Base-by-base conservation (phyloP, 2,888 invertebrate genomes). In the Eupithecia pulchellata region DNA sequence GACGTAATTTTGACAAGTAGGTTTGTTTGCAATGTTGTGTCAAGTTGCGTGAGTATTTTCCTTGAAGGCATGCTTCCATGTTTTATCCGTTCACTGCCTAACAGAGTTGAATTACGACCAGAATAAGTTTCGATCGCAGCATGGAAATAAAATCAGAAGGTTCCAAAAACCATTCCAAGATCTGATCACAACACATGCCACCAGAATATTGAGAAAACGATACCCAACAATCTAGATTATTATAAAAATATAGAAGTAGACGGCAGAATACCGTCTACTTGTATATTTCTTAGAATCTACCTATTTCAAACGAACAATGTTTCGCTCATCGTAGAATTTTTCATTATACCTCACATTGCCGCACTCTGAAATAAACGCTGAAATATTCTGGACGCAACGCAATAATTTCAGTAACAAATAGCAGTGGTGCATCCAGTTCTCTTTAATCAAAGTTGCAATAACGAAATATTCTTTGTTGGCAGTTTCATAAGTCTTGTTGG, bases 391-490 rank as follows among this genome's bases (percentile, higher is more conserved):
- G 30, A 61, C 27, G 63, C 57, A 72, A 67, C 52, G 77, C 77
- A 80, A 81, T 80, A 79, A 81, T 83, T 87, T 82, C 78, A 81
- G 76, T 76, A 74, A 77, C 78, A 80, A 83, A 81, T 79, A 81
- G 78, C 79, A 80, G 71, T 47, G 75, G 77, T 76, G 79, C 81
- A 75, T 79, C 79, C 72, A 60, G 58, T 74, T 78, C 79, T 67
- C 76, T 89, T 89, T 86, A 88, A 87, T 90, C 84, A 88, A 74
- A 88, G 78, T 83, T 82, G 84, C 84, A 86, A 86, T 85, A 86
- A 84, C 79, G 73, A 70, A 69, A 73, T 70, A 64, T 69, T 82
- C 80, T 84, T 81, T 80, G 80, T 76, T 78, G 77, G 74, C 79
- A 83, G 81, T 52, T 52, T 52, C 25, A 52, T 52, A 52, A 52